These are phyloP conservation scores for Heliconius hewitsoni DNA, from an alignment of 1,140 invertebrate species.

Conservation along the genomic window DNA sequence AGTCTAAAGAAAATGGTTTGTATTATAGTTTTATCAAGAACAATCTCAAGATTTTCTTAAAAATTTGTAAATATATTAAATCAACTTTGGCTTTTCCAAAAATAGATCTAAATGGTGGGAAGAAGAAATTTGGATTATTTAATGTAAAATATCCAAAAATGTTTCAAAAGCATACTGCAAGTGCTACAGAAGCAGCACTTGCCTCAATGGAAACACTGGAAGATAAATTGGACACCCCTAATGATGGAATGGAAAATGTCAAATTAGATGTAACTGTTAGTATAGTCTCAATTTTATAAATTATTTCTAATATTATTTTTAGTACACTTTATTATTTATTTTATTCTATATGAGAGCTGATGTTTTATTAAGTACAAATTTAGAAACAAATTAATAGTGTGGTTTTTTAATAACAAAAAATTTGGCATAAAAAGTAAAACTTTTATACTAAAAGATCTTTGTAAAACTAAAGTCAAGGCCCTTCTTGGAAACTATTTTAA, in stretches of 20 bases:
- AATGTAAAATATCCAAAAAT: slow-evolving; percentile 70
- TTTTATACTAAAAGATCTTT: no score
- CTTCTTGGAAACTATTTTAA: no score
- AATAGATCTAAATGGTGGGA: slow-evolving; percentile 38
- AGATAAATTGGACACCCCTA: slow-evolving; percentile 81
- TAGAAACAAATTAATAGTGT: no score
- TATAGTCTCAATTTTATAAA: slow-evolving; percentile 24
- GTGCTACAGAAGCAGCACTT: slow-evolving; percentile 83
- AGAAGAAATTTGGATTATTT: slow-evolving; percentile 55
- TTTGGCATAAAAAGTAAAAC: no score
- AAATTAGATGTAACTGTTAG: slow-evolving; percentile 82
- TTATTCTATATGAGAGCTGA: background rate
- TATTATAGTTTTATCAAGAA: background rate
- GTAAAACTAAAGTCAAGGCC: no score
- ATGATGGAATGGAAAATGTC: slow-evolving; percentile 87
- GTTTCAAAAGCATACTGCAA: slow-evolving; percentile 61
- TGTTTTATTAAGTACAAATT: no score
- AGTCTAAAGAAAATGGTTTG: slow-evolving; percentile 56
- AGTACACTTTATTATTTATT: background rate
- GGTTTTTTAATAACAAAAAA: no score
- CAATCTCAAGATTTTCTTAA: background rate
- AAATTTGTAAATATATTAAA: background rate
- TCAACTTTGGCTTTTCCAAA: slow-evolving; percentile 8
- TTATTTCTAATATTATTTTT: background rate
- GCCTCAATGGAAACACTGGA: slow-evolving; percentile 90